These are phyloP conservation scores for Melanotaenia maccullochi DNA, from an alignment of 2,797 vertebrate genomes.

Conservation along the genomic window DNA sequence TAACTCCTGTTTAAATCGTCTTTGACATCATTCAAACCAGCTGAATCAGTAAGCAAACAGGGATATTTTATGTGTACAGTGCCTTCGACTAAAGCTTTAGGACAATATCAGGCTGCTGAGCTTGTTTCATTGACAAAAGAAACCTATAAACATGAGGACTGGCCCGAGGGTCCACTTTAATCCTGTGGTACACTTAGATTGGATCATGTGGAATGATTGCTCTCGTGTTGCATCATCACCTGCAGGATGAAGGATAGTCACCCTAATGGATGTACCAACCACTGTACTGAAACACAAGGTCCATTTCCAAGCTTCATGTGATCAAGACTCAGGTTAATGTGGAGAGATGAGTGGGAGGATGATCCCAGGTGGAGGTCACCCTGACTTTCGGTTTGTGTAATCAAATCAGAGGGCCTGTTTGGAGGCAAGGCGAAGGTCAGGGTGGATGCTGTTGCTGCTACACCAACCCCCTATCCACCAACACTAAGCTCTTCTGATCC, in stretches of 20 bases:
- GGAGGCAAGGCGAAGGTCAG: slow-evolving; percentile 70
- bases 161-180: slow-evolving; percentile 61
- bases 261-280: slow-evolving; percentile 52
- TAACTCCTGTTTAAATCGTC: slow-evolving; percentile 12
- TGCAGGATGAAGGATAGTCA: slow-evolving; percentile 57
- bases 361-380: slow-evolving; percentile 48
- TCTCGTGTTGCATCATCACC: slow-evolving; percentile 76
- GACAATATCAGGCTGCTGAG: slow-evolving; percentile 36
- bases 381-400: slow-evolving; percentile 51
- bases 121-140: slow-evolving; percentile 48
- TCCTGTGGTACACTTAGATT: slow-evolving; percentile 54
- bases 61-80: slow-evolving; percentile 25
- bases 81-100: slow-evolving; percentile 44
- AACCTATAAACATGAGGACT: slow-evolving; percentile 53
- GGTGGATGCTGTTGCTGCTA: slow-evolving; percentile 28
- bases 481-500: slow-evolving; percentile 58
- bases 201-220: slow-evolving; percentile 70
- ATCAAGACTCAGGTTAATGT: slow-evolving; percentile 37
- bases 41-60: slow-evolving; percentile 24
- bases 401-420: slow-evolving; percentile 48
- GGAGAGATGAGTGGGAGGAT: slow-evolving; percentile 27
- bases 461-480: slow-evolving; percentile 21
- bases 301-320: slow-evolving; percentile 38
- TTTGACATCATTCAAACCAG: slow-evolving; percentile 5
- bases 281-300: slow-evolving; percentile 26